phyloP scores from a whole-genome alignment of 2,888 invertebrate genomes.

The Abrostola triplasia region DNA sequence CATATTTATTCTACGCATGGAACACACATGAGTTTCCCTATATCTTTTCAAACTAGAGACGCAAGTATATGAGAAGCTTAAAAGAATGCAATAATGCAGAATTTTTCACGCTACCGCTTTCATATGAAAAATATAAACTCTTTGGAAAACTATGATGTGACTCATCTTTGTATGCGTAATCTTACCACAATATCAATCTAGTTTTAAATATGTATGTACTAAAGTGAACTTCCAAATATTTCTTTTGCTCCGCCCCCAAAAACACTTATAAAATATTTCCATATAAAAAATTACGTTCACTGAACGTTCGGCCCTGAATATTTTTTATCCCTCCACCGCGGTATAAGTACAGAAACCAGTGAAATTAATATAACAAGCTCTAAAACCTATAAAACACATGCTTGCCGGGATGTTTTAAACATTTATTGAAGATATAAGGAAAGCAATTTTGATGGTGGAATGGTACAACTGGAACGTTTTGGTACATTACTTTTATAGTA shows the following conservation, averaged over 20 bases:
- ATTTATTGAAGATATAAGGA: slow-evolving; percentile 85
- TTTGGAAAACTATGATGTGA: slow-evolving; percentile 1
- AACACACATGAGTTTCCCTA: slow-evolving; percentile 12
- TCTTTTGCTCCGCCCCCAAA: background rate
- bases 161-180: background rate
- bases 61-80: slow-evolving; percentile 29
- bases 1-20: background rate
- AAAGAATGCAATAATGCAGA: slow-evolving; percentile 33
- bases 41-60: slow-evolving; percentile 2
- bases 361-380: slow-evolving; percentile 85
- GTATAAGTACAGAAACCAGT: slow-evolving; percentile 67
- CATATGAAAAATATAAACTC: background rate
- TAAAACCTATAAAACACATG: slow-evolving; percentile 87
- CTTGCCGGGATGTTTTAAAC: slow-evolving; percentile 84
- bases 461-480: slow-evolving; percentile 77
- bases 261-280: slow-evolving; percentile 7
- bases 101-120: background rate
- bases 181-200: no score
- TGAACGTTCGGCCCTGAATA: slow-evolving; percentile 30
- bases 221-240: background rate
- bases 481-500: slow-evolving; percentile 68
- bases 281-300: slow-evolving; percentile 22
- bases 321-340: slow-evolving; percentile 48
- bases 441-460: slow-evolving; percentile 84
- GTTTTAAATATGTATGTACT: no score